A percentile compares a stretch with the other conserved stretches of the same genome.
Evolutionary conservation across 2,797 vertebrate genomes (phyloP).

Genomic region (Petrocephalus sullivani): DNA sequence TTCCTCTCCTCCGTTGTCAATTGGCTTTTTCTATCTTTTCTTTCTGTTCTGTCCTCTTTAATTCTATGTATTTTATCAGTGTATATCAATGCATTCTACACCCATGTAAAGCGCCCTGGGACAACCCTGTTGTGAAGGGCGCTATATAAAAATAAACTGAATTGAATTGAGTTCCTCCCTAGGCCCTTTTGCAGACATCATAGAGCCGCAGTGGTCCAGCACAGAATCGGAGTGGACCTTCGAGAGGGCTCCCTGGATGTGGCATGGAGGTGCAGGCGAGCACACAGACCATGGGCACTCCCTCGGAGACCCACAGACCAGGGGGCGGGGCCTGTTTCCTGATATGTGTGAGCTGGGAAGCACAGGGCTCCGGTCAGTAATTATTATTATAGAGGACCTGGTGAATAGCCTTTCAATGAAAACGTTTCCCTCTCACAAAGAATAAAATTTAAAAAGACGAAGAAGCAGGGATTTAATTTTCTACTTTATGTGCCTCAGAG

Average conservation of each 20-base stretch:
- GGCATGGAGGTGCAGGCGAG: not conserved
- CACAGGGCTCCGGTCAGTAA: not conserved
- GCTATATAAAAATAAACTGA: no score
- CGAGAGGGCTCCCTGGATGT: not conserved
- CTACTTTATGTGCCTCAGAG: not conserved
- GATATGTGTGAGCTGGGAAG: not conserved
- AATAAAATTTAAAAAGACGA: not conserved
- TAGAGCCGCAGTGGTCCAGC: not conserved
- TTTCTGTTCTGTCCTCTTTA: no score
- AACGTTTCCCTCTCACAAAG: not conserved
- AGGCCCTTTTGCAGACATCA: not conserved
- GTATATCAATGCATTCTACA: no score
- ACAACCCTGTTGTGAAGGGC: no score
- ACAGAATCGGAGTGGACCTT: not conserved
- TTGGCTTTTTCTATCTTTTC: no score
- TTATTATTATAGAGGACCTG: not conserved
- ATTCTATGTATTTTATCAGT: no score
- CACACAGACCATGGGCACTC: not conserved
- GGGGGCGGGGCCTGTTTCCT: not conserved
- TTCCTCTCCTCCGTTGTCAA: no score
- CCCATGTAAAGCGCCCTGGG: no score
- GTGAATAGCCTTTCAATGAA: not conserved
- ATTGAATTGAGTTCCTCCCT: not conserved
- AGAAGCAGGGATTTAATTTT: not conserved
- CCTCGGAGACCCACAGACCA: not conserved